Base-by-base conservation (phyloP, 2,888 invertebrate species). In the Synanthedon vespiformis region DNA sequence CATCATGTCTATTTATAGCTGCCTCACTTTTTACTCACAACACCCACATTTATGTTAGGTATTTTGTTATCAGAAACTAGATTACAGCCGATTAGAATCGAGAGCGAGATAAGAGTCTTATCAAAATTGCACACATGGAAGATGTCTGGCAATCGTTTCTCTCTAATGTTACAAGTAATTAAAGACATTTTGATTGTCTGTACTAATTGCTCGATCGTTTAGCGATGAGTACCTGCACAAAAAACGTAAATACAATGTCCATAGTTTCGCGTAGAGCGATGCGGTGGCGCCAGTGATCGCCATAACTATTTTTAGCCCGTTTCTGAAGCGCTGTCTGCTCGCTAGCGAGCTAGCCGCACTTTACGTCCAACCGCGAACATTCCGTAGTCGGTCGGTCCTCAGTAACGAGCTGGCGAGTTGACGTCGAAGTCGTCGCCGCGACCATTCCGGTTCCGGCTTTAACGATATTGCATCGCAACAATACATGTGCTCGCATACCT, bases 241-340 rank as follows among this genome's bases (percentile, higher is more conserved):
- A 44, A 44, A 44, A 44, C 11, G 14, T 44, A 13, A 44, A 44
- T 44, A 14, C 44, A 44, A 44, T 44, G 14, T n/a, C 13, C 44
- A 14, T 44, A 44, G 44, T 44, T 44, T 44, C 10, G 14, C 6
- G n/a, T 49, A 6, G 14, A 27, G 49, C 49, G 12, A 16, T 16
- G 49, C 49, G 12, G 49, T 10, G 49, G 27, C 44, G 44, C 44
- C 44, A 44, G 44, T 44, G n/a, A 14, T n/a, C 67, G 68, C 70
- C 70, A 71, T 67, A 61, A 74, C 80, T 81, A 81, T 77, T 74
- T 80, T 73, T 81, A 81, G 79, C 72, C 59, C 63, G 61, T 64
- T 71, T 66, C 60, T 61, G 67, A 64, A 67, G 67, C 68, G 63
- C 65, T 64, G 61, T 55, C 61, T 60, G 62, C 68, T 69, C 74